Base-by-base conservation (phyloP, 2,797 vertebrate species). In the Phalanger gymnotis region DNA sequence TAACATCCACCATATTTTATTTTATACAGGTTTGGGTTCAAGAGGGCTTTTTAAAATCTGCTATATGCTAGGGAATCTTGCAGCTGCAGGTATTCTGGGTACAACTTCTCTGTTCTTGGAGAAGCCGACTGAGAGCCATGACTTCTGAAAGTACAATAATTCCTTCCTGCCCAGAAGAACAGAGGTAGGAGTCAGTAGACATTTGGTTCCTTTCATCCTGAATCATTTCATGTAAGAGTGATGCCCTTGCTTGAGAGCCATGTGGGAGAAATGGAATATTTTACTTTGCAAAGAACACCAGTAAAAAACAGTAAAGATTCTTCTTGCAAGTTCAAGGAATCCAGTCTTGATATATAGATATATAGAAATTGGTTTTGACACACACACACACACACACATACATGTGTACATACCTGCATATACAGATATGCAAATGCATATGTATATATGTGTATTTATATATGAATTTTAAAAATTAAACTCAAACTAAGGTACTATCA, bases 81-180 rank as follows among this genome's bases (percentile, higher is more conserved):
- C 92, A 94, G 92, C 6, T 0, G 9, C 40, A 90, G n/a, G 40
- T 5, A 34, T 0, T 25, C 55, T 81, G 12, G 22, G 54, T 3
- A 2, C 66, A 94, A 93, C 12, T 31, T 91, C 55, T 93, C 40
- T 11, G 61, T 34, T 1, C 34, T 53, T 53, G 1, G 13, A 56
- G 57, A 90, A 92, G 9, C 0, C 16, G 16, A 28, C 13, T 3
- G 91, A 93, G 25, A 0, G 1, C 7, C 53, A 28, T 54, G 30
- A 90, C 54, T 93, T 54, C 40, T 66, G 12, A 90, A 94, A 55
- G 57, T 31, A 2, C 22, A 94, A 14, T 28, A 58, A 90, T 7
- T 61, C 91, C 92, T 90, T 95, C 58, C 55, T 51, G 2, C n/a
- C 53, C 53, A 31, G 47, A 89, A 96, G 73, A 95, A 89, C n/a